These are phyloP conservation scores for Neuroterus valhalla DNA, from an alignment of 1,140 invertebrate species.

Conservation along the genomic window DNA sequence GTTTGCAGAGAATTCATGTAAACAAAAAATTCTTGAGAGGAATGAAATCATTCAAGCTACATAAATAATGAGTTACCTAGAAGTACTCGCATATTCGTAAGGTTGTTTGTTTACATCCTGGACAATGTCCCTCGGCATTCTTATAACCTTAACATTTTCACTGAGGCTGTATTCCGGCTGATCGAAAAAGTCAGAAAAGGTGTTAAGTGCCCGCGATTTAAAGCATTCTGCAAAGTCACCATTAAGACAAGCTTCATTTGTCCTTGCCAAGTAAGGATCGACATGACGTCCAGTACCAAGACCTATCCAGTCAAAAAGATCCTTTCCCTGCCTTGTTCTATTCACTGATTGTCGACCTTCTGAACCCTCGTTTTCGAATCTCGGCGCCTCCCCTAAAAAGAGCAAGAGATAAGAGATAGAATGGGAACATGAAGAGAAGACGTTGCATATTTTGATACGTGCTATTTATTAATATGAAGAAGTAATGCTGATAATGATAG, in stretches of 20 bases:
- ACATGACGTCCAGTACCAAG: slow-evolving; percentile 81
- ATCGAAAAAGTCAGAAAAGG: slow-evolving; percentile 85
- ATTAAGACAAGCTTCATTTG: slow-evolving; percentile 82
- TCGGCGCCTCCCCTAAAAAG: slow-evolving; percentile 48
- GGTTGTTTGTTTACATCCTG: slow-evolving; percentile 75
- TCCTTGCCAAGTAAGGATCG: slow-evolving; percentile 84
- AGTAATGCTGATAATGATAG: too few relatives aligned
- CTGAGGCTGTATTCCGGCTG: slow-evolving; percentile 76
- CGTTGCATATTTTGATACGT: too few relatives aligned
- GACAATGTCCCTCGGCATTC: slow-evolving; percentile 79
- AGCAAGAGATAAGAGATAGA: slow-evolving; percentile 14
- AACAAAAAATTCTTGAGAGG: too few relatives aligned
- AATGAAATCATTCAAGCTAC: background rate
- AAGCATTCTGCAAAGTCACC: slow-evolving; percentile 88
- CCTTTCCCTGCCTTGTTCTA: slow-evolving; percentile 76
- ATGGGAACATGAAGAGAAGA: slow-evolving; percentile 7
- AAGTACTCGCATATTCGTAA: slow-evolving; percentile 80
- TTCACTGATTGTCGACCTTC: slow-evolving; percentile 51
- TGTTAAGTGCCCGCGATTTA: slow-evolving; percentile 83
- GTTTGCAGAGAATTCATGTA: too few relatives aligned
- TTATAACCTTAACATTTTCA: slow-evolving; percentile 81
- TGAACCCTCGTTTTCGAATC: slow-evolving; percentile 43
- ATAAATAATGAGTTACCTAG: slow-evolving; percentile 67
- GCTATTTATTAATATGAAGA: too few relatives aligned
- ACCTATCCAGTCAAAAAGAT: slow-evolving; percentile 84